These are phyloP conservation scores for Cantharis rufa DNA, from an alignment of 2,888 invertebrate genomes.

Conservation along the genomic window DNA sequence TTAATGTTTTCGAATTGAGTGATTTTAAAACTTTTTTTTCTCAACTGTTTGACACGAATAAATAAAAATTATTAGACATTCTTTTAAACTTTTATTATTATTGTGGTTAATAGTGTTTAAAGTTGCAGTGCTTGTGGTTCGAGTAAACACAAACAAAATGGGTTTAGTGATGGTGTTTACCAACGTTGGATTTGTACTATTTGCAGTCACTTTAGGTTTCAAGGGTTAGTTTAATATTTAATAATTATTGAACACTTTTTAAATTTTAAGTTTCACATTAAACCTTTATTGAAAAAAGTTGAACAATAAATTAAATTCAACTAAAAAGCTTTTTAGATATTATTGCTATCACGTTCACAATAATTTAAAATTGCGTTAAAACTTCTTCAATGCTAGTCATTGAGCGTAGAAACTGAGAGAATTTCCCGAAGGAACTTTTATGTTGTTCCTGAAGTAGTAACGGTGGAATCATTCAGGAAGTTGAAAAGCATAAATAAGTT, in stretches of 20 bases:
- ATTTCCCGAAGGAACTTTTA: slow-evolving; percentile 21
- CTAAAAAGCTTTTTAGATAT: not conserved
- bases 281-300: not conserved
- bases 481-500: slow-evolving; percentile 13
- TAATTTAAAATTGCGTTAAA: slow-evolving; percentile 7
- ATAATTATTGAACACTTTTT: not conserved
- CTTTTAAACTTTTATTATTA: not conserved
- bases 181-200: slow-evolving; percentile 1
- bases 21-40: slow-evolving; percentile 6
- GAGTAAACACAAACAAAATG: slow-evolving; percentile 4
- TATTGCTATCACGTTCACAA: slow-evolving; percentile 1
- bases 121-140: slow-evolving; percentile 7
- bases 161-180: slow-evolving; percentile 1
- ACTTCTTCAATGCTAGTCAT: slow-evolving; percentile 12
- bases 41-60: not conserved
- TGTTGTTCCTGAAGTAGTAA: slow-evolving; percentile 13
- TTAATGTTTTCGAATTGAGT: not conserved
- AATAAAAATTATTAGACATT: not conserved
- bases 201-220: not conserved
- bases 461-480: slow-evolving; percentile 14
- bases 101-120: slow-evolving; percentile 2
- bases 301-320: not conserved
- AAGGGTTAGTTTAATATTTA: slow-evolving; percentile 4
- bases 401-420: slow-evolving; percentile 4
- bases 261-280: not conserved